These are phyloP conservation scores for Suricata suricatta DNA, from an alignment of 2,113 vertebrate genomes.

Conservation along the genomic window DNA sequence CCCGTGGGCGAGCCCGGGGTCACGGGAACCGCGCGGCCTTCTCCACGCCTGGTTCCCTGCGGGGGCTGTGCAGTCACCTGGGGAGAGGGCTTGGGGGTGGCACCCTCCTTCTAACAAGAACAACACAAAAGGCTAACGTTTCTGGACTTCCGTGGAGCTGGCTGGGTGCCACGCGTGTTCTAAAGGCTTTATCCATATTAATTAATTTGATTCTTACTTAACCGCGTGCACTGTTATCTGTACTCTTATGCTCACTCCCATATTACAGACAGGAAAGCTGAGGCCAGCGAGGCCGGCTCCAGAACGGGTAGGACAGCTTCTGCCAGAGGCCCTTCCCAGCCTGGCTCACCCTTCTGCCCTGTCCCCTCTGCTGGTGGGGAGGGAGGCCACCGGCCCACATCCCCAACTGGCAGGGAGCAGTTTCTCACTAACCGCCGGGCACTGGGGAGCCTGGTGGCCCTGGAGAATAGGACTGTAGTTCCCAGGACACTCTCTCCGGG, in stretches of 20 bases:
- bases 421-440: fast-evolving
- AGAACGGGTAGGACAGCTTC: not conserved
- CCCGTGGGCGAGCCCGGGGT: not conserved
- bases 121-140: fast-evolving
- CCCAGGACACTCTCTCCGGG: not conserved
- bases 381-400: fast-evolving
- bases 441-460: not conserved
- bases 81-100: not conserved
- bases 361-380: not conserved
- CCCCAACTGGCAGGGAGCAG: not conserved
- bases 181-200: fast-evolving
- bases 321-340: not conserved
- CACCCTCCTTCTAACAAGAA: fast-evolving
- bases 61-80: not conserved
- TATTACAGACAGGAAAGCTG: not conserved
- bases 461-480: not conserved
- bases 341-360: not conserved
- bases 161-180: fast-evolving
- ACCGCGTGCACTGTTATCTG: not conserved
- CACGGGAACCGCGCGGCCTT: fast-evolving
- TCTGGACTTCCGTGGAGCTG: fast-evolving
- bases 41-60: not conserved
- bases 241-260: not conserved
- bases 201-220: not conserved
- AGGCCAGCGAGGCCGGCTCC: not conserved